Evolutionary conservation across 2,888 invertebrate genomes (phyloP), one percentile per base, ranked within the genome.

Genomic region (Xestia rhomboidea): DNA sequence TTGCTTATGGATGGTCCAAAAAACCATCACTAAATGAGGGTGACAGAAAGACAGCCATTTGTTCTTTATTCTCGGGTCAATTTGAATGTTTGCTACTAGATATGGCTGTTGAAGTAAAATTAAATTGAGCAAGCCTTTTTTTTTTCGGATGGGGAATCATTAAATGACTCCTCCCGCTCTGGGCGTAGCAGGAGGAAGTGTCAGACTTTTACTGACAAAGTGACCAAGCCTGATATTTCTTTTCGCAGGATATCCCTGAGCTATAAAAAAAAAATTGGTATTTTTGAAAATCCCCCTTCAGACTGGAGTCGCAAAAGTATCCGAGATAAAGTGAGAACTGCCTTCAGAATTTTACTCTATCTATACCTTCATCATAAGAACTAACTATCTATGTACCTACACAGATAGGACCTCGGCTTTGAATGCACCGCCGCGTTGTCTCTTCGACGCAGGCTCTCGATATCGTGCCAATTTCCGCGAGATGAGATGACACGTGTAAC

Each of bases 381-480:
- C 2, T 41, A 3, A 30, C 30, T 18, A 18, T 7, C 0, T 62
- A 62, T 6, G 5, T 34, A 38, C 34, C 10, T 41, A 34, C 7
- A 18, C 30, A 30, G 18, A 6, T 46, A 71, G 21, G 8, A 4
- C n/a, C 64, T 21, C n/a, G 15, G 21, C n/a, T 44, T 62, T 24
- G 6, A n/a, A 44, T 6, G 11, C 21, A 41, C 21, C 7, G 51
- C 38, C n/a, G 30, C 18, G 44, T 27, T 27, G 51, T 27, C 74
- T 57, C 30, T 78, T 46, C 21, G 24, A 34, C 38, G 7, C 30
- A 24, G 15, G n/a, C 24, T 34, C n/a, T 57, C 34, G 64, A 81
- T 49, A 7, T 41, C 15, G 57, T 78, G 46, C 49, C 54, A 66
- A 78, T 57, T 49, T 74, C 27, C 64, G n/a, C 49, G 13, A 81